These are phyloP conservation scores for Machimus atricapillus DNA, from an alignment of 2,888 invertebrate species.

Conservation along the genomic window DNA sequence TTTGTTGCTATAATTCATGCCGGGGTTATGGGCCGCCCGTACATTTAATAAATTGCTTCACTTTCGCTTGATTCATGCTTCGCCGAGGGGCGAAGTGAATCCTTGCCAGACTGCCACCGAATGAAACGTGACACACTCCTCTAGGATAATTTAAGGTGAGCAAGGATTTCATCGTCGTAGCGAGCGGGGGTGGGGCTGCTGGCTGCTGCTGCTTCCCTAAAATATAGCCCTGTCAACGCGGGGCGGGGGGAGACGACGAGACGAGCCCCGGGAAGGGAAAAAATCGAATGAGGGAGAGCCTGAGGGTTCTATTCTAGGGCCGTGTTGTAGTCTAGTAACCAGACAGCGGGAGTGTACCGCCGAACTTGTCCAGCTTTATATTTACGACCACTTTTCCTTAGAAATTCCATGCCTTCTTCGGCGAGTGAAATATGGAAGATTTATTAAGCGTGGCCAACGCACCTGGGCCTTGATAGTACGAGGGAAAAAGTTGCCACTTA, in stretches of 20 bases:
- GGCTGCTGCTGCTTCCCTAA: background rate
- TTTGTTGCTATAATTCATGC: slow-evolving; percentile 23
- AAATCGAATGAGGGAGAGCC: background rate
- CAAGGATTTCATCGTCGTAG: slow-evolving; percentile 8
- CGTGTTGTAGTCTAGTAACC: background rate
- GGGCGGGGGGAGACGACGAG: background rate
- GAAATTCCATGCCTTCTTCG: background rate
- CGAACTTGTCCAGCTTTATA: background rate
- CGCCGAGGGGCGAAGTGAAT: slow-evolving; percentile 1
- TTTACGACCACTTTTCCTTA: slow-evolving; percentile 9
- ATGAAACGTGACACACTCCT: slow-evolving; percentile 20
- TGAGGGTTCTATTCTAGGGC: background rate
- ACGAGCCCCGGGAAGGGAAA: background rate
- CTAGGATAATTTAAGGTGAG: slow-evolving; percentile 32
- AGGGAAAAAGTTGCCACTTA: background rate
- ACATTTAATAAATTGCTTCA: slow-evolving; percentile 36
- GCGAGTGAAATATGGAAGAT: background rate
- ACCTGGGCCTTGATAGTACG: background rate
- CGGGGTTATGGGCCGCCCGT: background rate
- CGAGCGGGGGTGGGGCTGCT: background rate
- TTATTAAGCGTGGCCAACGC: slow-evolving; percentile 4
- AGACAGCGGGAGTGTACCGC: background rate
- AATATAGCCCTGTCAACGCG: background rate
- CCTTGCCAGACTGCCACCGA: slow-evolving; percentile 1
- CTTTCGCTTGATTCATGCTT: slow-evolving; percentile 2